Evolutionary conservation across 2,797 vertebrate species (phyloP).

Genomic region (Ctenopoma kingsleyae): DNA sequence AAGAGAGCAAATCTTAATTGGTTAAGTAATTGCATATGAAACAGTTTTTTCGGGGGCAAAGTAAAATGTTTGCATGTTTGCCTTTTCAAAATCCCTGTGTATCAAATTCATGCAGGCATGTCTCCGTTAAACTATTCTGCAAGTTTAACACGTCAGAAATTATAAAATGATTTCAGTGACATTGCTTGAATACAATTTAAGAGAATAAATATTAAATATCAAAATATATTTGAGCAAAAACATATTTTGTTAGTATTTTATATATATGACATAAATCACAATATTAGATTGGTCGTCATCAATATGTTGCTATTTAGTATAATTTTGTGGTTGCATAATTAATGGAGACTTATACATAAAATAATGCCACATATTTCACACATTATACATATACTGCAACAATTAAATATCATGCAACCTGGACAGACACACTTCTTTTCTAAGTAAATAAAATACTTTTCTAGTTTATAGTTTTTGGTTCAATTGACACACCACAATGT

Average conservation of each 20-base stretch:
- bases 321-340: background rate
- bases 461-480: background rate
- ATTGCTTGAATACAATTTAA: background rate
- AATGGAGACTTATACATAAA: too few relatives aligned
- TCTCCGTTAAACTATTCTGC: background rate
- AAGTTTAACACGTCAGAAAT: background rate
- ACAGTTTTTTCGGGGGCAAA: background rate
- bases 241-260: background rate
- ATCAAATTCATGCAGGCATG: background rate
- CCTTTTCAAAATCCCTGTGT: background rate
- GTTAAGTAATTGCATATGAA: conserved; percentile 1
- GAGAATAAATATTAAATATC: background rate
- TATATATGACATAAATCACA: background rate
- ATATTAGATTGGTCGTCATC: too few relatives aligned
- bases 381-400: background rate
- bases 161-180: background rate
- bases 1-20: conserved; percentile 11
- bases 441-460: too few relatives aligned
- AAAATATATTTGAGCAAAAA: background rate
- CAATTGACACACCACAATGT: background rate
- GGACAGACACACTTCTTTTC: background rate
- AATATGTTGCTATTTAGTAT: too few relatives aligned
- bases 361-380: background rate
- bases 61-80: background rate
- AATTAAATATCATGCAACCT: background rate